Conservation (phyloP, 1,140 invertebrate genomes). For the Microvelia longipes region DNA sequence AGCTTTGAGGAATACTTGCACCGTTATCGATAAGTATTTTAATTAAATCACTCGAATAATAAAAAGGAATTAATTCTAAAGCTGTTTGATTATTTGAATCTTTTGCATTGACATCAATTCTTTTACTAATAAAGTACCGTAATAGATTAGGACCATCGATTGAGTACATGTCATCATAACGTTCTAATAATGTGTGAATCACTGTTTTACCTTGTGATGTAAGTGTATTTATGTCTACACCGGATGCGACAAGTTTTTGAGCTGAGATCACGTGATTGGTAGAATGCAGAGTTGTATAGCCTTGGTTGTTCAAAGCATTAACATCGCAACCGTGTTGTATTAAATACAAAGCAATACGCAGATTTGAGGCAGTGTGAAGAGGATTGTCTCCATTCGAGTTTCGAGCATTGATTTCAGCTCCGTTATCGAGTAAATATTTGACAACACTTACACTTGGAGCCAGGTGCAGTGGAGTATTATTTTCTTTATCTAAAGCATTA, state of each 20-base stretch:
- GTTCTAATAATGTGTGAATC: background rate
- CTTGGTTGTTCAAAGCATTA: background rate
- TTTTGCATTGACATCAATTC: background rate
- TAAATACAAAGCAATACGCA: background rate
- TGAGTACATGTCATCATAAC: too few species aligned
- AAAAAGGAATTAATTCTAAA: background rate
- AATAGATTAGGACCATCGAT: background rate
- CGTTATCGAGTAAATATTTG: background rate
- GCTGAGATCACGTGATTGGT: background rate
- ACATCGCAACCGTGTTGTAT: background rate
- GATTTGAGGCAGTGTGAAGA: background rate
- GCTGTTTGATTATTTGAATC: background rate
- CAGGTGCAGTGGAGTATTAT: background rate
- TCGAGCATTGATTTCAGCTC: background rate
- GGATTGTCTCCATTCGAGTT: background rate
- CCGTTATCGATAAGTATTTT: background rate
- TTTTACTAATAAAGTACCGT: background rate
- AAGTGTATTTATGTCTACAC: background rate
- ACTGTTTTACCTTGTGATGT: background rate
- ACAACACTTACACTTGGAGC: background rate
- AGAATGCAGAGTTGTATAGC: background rate
- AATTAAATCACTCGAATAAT: background rate
- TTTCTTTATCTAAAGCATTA: background rate
- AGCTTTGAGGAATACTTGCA: background rate
- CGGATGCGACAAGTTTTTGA: background rate